Evolutionary conservation across 1,140 invertebrate species (phyloP).

Genomic region (Vanessa tameamea): DNA sequence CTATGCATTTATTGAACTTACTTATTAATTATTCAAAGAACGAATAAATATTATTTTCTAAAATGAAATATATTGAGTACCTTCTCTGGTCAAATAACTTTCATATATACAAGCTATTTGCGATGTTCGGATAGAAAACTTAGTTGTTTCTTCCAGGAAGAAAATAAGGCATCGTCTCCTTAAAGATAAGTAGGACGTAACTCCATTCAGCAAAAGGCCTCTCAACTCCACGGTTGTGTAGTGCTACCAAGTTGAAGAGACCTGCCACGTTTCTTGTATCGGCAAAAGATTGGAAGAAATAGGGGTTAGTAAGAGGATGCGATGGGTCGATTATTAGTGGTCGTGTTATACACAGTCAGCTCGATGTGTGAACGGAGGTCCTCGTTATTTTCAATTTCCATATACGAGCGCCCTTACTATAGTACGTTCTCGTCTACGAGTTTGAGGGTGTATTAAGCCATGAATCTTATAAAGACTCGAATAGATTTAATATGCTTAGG

Average conservation of each 20-base stretch:
- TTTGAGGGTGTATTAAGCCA: conserved; percentile 74
- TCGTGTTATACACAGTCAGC: conserved; percentile 61
- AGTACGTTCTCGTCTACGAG: conserved; percentile 64
- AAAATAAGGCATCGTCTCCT: conserved; percentile 74
- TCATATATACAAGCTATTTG: conserved; percentile 53
- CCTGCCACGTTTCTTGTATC: conserved; percentile 56
- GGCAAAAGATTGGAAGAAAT: conserved; percentile 56
- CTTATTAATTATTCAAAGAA: not conserved
- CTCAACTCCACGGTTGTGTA: conserved; percentile 63
- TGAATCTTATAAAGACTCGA: conserved; percentile 74
- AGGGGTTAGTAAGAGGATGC: conserved; percentile 54
- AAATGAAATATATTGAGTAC: not conserved
- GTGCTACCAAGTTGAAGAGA: conserved; percentile 63
- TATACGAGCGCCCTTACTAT: conserved; percentile 70
- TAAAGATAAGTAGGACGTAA: conserved; percentile 78
- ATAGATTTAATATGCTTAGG: conserved; percentile 62
- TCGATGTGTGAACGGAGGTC: conserved; percentile 70
- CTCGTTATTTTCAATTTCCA: conserved; percentile 80
- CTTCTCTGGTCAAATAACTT: conserved; percentile 24
- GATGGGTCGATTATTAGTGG: conserved; percentile 62
- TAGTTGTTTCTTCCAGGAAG: conserved; percentile 60
- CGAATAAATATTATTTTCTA: not conserved
- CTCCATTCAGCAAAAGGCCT: conserved; percentile 76
- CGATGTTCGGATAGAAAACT: conserved; percentile 57
- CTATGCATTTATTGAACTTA: not conserved